Percentiles rank a stretch among this genome's conserved stretches.
Evolutionary conservation across 2,797 vertebrate genomes (phyloP).

Genomic region (Bradypodion ventrale): DNA sequence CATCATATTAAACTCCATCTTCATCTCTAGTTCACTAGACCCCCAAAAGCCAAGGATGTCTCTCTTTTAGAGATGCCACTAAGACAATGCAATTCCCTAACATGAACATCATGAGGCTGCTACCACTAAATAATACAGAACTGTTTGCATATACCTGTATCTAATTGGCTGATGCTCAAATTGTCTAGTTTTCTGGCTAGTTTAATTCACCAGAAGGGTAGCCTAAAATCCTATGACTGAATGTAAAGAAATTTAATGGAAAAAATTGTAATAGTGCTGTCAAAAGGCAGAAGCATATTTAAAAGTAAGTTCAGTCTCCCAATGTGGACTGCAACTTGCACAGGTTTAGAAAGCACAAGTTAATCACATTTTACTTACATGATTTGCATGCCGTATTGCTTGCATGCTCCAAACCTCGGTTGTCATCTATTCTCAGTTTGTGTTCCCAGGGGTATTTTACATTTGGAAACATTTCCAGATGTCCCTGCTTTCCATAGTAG

Average conservation of each 20-base stretch:
- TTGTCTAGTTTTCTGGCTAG: background rate
- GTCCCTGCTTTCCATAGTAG: constrained; percentile 89
- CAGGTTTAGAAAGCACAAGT: constrained; percentile 14
- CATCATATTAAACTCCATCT: too few species aligned
- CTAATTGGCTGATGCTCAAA: background rate
- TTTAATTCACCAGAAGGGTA: background rate
- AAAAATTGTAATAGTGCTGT: background rate
- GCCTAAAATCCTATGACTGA: background rate
- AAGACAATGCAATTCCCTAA: too few species aligned
- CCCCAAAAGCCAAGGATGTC: too few species aligned
- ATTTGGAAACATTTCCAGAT: constrained; percentile 84
- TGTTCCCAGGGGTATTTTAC: constrained; percentile 85
- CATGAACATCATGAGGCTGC: too few species aligned
- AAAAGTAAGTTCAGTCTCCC: background rate
- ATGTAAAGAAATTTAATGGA: background rate
- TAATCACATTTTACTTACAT: constrained; percentile 75
- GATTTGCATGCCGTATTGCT: constrained; percentile 79
- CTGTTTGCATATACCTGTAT: too few species aligned
- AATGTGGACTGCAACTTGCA: constrained; percentile 1
- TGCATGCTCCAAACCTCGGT: constrained; percentile 69
- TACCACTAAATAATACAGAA: too few species aligned
- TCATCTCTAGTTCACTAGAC: too few species aligned
- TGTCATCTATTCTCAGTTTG: constrained; percentile 74
- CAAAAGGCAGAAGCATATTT: background rate
- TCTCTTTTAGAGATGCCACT: too few species aligned